Evolutionary conservation across 2,888 invertebrate genomes (phyloP).

Genomic region (Ophion obscuratus): DNA sequence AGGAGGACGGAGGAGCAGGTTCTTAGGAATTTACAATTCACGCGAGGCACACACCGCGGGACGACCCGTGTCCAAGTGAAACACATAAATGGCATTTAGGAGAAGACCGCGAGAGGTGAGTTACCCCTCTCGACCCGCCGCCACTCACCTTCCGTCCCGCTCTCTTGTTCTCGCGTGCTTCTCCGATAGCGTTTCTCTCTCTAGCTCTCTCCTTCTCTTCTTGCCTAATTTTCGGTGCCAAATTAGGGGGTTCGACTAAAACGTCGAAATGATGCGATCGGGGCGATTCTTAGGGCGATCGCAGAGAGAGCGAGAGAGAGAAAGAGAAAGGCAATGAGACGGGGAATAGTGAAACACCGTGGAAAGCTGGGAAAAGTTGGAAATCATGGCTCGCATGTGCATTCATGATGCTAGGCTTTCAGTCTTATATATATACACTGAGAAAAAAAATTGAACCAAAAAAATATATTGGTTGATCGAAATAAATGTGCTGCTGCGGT

Average conservation of each 20-base stretch:
- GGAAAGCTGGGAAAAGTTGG: too few relatives aligned
- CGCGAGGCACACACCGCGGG: slow-evolving; percentile 74
- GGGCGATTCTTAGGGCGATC: slow-evolving; percentile 58
- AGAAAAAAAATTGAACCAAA: too few relatives aligned
- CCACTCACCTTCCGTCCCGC: slow-evolving; percentile 6
- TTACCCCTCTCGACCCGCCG: slow-evolving; percentile 57
- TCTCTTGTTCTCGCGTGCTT: not conserved
- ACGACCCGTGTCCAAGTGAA: slow-evolving; percentile 78
- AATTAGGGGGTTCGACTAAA: slow-evolving; percentile 80
- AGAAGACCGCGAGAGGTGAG: slow-evolving; percentile 69
- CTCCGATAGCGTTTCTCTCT: not conserved
- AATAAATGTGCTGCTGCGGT: too few relatives aligned
- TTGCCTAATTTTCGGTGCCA: slow-evolving; percentile 68
- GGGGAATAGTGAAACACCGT: too few relatives aligned
- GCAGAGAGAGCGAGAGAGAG: slow-evolving; percentile 43
- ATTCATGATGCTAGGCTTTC: not conserved
- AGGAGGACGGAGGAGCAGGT: slow-evolving; percentile 75
- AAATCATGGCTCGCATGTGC: not conserved
- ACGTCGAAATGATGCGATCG: slow-evolving; percentile 80
- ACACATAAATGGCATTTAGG: slow-evolving; percentile 82
- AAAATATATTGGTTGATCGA: too few relatives aligned
- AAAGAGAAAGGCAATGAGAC: slow-evolving; percentile 11
- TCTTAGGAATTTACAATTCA: slow-evolving; percentile 82
- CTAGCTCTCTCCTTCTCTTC: not conserved
- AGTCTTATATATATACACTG: too few relatives aligned